A percentile compares a stretch with the other conserved stretches of the same genome.
Conservation (phyloP, 2,113 vertebrate genomes). For the Rhizomys pruinosus region DNA sequence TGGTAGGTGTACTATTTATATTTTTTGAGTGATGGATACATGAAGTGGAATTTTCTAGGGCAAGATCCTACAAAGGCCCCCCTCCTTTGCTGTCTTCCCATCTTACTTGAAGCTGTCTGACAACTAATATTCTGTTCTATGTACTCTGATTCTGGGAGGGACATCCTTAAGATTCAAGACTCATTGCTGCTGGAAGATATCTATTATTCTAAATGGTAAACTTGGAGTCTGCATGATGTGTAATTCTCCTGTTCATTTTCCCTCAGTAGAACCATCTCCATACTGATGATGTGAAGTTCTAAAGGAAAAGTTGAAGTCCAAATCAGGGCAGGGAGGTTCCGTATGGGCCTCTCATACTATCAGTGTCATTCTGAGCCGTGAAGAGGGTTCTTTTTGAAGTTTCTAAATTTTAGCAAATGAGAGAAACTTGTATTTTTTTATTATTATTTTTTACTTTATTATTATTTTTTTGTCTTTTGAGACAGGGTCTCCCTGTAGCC, state of each 20-base stretch:
- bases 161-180: background rate
- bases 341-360: background rate
- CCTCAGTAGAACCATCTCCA: background rate
- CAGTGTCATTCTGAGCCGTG: background rate
- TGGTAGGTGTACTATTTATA: background rate
- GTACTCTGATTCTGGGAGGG: background rate
- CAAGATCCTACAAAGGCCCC: background rate
- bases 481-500: no score
- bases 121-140: slow-evolving; percentile 17
- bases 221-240: slow-evolving; percentile 25
- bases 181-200: background rate
- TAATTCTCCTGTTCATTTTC: slow-evolving; percentile 31
- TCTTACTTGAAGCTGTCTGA: background rate
- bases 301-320: slow-evolving; percentile 10
- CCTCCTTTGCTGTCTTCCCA: background rate
- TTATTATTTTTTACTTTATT: no score
- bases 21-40: background rate
- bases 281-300: slow-evolving; percentile 3
- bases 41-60: background rate
- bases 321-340: background rate
- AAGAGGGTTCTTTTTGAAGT: background rate
- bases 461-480: no score
- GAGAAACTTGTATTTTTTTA: slow-evolving; percentile 40
- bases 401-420: slow-evolving; percentile 20
- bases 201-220: slow-evolving; percentile 27